Evolutionary conservation across 2,113 vertebrate species (phyloP).

Genomic region (Indicator maculatus): DNA sequence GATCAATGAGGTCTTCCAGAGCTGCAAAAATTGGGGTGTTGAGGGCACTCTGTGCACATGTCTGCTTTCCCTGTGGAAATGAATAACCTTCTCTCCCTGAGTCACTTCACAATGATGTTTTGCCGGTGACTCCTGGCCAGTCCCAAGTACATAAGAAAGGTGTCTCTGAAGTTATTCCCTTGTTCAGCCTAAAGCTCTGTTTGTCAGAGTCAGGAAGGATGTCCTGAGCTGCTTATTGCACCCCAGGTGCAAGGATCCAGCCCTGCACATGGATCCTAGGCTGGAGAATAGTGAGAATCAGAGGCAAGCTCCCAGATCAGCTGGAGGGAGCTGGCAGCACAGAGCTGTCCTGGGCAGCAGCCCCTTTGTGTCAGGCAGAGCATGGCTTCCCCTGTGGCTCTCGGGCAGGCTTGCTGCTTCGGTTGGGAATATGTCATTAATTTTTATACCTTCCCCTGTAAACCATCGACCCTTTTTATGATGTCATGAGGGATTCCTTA

Average conservation of each 20-base stretch:
- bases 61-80: background rate
- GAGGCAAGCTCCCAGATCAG: background rate
- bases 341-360: conserved; percentile 6
- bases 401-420: conserved; percentile 46
- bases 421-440: conserved; percentile 82
- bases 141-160: background rate
- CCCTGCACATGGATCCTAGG: background rate
- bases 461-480: conserved; percentile 82
- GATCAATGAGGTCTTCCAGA: background rate
- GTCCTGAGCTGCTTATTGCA: background rate
- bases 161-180: background rate
- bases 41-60: background rate
- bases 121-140: background rate
- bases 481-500: conserved; percentile 87
- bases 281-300: background rate
- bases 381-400: conserved; percentile 53
- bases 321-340: background rate
- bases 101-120: background rate
- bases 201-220: conserved; percentile 1
- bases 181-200: background rate
- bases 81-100: fast-evolving
- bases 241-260: conserved; percentile 1
- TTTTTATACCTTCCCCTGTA: conserved; percentile 84
- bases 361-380: background rate
- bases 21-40: background rate